Evolutionary conservation across 2,888 invertebrate species (phyloP).

Genomic region (Drosophila peninsularis): DNA sequence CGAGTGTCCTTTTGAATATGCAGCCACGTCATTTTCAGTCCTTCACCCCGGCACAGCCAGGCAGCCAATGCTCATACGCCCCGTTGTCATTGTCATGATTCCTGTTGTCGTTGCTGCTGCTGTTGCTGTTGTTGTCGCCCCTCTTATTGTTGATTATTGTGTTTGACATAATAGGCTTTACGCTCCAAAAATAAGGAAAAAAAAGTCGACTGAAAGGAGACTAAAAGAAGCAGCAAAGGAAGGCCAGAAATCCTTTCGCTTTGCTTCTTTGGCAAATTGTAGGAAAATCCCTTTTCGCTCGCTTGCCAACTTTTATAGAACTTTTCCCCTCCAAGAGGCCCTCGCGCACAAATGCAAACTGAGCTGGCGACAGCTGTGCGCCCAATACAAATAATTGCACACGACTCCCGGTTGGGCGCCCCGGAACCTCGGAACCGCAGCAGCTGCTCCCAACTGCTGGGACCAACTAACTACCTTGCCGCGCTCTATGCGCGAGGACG

Average conservation of each 20-base stretch:
- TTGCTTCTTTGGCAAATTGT: conserved; percentile 75
- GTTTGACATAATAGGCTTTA: conserved; percentile 80
- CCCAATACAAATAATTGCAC: conserved; percentile 75
- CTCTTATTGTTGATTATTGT: conserved; percentile 75
- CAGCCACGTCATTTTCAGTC: conserved; percentile 65
- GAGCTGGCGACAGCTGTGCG: conserved; percentile 47
- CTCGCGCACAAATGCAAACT: conserved; percentile 41
- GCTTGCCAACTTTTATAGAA: conserved; percentile 56
- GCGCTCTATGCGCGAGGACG: conserved; percentile 6
- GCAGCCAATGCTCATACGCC: conserved; percentile 63
- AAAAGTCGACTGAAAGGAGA: conserved; percentile 18
- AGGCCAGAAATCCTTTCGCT: conserved; percentile 61
- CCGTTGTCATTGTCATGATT: conserved; percentile 46
- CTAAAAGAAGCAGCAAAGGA: conserved; percentile 29
- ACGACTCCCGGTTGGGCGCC: conserved; percentile 39
- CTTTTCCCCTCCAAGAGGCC: conserved; percentile 18
- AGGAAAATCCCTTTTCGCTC: conserved; percentile 66
- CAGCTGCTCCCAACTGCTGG: conserved; percentile 22
- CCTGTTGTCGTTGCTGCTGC: conserved; percentile 15
- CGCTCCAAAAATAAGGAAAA: conserved; percentile 67
- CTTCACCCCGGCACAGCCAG: conserved; percentile 12
- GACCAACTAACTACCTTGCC: conserved; percentile 36
- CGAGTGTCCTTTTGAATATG: conserved; percentile 65
- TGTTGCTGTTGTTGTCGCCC: conserved; percentile 47
- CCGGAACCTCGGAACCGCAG: conserved; percentile 29